phyloP scores from a whole-genome alignment of 1,140 invertebrate species.

The Orchestia grillus region DNA sequence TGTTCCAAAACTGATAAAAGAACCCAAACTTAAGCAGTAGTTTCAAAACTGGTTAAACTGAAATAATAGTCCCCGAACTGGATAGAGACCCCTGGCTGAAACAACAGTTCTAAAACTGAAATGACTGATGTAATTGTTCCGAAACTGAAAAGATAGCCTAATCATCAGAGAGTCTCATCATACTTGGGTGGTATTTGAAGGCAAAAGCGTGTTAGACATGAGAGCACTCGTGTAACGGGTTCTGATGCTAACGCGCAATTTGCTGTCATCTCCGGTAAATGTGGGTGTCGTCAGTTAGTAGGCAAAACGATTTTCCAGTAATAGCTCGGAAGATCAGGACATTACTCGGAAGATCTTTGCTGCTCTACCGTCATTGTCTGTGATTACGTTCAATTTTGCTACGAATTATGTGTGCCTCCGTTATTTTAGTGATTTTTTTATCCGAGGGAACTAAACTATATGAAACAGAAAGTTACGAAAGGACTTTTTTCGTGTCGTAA shows the following conservation, averaged over 20 bases:
- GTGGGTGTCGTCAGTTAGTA: background rate
- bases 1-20: too few species aligned
- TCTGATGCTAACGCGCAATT: background rate
- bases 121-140: too few species aligned
- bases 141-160: too few species aligned
- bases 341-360: too few species aligned
- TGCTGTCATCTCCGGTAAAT: background rate
- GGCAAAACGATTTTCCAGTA: background rate
- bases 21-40: too few species aligned
- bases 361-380: background rate
- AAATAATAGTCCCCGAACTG: too few species aligned
- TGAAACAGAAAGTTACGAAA: background rate
- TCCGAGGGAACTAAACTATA: background rate
- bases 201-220: background rate
- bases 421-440: background rate
- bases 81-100: too few species aligned
- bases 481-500: background rate
- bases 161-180: too few species aligned
- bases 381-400: background rate
- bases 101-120: too few species aligned
- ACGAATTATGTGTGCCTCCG: background rate
- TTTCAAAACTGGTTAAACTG: too few species aligned
- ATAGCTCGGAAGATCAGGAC: background rate
- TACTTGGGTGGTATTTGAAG: too few species aligned
- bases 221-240: background rate